phyloP scores from a whole-genome alignment of 2,113 vertebrate genomes.

The Ailurus styani region DNA sequence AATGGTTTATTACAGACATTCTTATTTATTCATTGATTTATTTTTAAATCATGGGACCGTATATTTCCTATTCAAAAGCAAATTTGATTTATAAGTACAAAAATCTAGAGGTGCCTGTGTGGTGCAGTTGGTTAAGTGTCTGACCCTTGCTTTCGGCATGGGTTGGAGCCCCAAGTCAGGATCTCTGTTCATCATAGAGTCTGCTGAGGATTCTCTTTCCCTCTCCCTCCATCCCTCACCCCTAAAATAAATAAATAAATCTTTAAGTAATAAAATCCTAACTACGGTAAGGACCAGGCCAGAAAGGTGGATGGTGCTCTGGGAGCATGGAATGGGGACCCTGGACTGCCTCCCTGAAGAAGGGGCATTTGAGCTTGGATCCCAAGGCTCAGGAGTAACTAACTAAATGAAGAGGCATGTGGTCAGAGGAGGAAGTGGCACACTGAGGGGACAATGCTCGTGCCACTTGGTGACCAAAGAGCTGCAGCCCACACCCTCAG shows the following conservation, averaged over 20 bases:
- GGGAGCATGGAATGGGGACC: background rate
- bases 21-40: background rate
- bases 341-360: background rate
- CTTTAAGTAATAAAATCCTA: background rate
- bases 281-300: background rate
- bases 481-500: background rate
- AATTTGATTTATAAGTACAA: background rate
- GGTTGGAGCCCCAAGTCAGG: background rate
- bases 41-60: background rate
- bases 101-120: background rate
- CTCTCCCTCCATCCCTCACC: background rate
- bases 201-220: background rate
- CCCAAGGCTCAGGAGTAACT: background rate
- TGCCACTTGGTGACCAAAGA: background rate
- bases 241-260: background rate
- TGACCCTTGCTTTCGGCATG: background rate
- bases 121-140: background rate
- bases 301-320: background rate
- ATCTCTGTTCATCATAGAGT: background rate
- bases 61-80: slow-evolving; percentile 21
- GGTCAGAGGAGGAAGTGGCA: background rate
- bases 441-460: background rate
- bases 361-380: background rate
- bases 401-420: background rate
- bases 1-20: background rate